phyloP scores from a whole-genome alignment of 2,888 invertebrate species.

The Rhopalosiphum nymphaeae region DNA sequence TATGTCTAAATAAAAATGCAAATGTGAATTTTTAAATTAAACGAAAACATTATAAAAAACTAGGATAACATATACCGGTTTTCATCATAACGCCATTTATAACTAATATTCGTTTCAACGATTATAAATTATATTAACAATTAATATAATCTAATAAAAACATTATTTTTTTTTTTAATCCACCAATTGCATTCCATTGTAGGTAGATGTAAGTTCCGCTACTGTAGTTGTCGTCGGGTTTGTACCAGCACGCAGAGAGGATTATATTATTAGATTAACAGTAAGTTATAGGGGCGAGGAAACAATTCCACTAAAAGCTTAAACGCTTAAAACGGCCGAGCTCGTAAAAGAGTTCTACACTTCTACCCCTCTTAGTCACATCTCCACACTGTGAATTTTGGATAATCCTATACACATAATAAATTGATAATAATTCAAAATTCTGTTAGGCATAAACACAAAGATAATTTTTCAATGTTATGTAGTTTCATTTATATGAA shows the following conservation, averaged over 20 bases:
- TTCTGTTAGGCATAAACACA: conserved; percentile 15
- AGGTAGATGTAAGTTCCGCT: neutral
- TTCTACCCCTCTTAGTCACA: neutral
- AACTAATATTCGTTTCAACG: neutral
- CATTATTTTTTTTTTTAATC: neutral
- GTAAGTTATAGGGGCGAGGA: conserved; percentile 58
- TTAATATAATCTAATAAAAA: conserved; percentile 6
- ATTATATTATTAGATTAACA: conserved; percentile 64
- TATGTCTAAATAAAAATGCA: neutral
- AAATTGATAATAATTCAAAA: conserved; percentile 59
- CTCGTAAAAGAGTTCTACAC: conserved; percentile 56
- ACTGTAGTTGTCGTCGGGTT: conserved; percentile 40
- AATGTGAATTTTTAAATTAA: conserved; percentile 12
- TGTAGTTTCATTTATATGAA: neutral
- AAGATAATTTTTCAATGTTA: conserved; percentile 6
- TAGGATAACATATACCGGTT: neutral
- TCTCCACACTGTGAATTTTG: neutral
- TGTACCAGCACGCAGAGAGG: conserved; percentile 46
- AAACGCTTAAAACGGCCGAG: conserved; percentile 55
- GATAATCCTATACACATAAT: conserved; percentile 44
- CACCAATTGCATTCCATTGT: neutral
- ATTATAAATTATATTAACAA: neutral
- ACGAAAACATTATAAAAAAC: neutral
- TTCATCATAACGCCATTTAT: neutral
- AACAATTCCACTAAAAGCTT: conserved; percentile 64